These are phyloP conservation scores for Dissostichus mawsoni DNA, from an alignment of 2,113 vertebrate species.

Conservation along the genomic window DNA sequence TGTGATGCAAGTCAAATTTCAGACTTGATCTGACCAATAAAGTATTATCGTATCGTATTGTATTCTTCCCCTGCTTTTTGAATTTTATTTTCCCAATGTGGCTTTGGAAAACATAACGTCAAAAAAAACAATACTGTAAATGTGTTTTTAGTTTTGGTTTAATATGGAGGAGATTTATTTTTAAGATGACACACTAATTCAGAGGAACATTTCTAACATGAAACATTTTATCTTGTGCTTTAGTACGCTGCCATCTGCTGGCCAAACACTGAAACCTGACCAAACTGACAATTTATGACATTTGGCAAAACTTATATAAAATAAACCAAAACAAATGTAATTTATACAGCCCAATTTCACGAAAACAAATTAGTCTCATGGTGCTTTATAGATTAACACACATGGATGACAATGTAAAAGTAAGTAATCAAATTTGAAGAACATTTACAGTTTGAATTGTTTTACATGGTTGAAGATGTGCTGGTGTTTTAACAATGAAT, in stretches of 20 bases:
- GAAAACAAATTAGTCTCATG: no score
- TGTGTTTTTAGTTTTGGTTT: not conserved
- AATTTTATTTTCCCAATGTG: no score
- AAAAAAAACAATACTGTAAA: not conserved
- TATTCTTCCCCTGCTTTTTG: no score
- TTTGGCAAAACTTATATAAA: not conserved
- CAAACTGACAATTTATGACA: not conserved
- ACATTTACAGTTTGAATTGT: not conserved
- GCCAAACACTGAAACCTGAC: constrained; percentile 18
- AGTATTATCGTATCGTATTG: no score
- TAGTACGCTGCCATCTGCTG: constrained; percentile 80
- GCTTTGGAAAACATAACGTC: not conserved
- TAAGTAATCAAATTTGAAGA: no score
- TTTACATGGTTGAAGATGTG: not conserved
- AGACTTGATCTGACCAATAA: no score
- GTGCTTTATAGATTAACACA: no score
- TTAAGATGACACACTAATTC: not conserved
- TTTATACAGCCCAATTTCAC: no score
- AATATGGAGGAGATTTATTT: not conserved
- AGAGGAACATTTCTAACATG: not conserved
- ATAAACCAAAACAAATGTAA: no score
- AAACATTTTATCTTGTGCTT: constrained; percentile 40
- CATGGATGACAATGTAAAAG: no score
- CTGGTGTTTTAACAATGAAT: not conserved
- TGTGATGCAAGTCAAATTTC: no score